A percentile compares a stretch with the other conserved stretches of the same genome.
Conservation (phyloP, 2,113 vertebrate genomes). For the Lipophrys pholis region DNA sequence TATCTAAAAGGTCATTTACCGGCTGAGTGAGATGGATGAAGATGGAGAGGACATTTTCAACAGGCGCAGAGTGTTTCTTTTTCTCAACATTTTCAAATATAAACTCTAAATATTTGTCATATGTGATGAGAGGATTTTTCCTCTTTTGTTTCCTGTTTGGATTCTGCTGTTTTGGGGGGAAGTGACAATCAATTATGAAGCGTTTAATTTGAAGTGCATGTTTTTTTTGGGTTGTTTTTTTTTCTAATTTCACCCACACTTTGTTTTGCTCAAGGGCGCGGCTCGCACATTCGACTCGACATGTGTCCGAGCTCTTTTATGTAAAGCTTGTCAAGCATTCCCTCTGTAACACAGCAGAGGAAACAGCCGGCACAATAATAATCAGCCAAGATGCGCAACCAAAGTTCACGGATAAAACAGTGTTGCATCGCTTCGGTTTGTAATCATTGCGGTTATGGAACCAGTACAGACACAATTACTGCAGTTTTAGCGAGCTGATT, state of each 20-base stretch:
- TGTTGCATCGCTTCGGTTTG: too few species aligned
- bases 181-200: conserved; percentile 24
- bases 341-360: too few species aligned
- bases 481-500: too few species aligned
- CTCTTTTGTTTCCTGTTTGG: conserved; percentile 6
- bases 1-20: neutral
- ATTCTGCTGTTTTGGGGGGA: conserved; percentile 24
- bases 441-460: too few species aligned
- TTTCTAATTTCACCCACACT: conserved; percentile 28
- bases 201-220: conserved; percentile 9
- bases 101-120: conserved; percentile 25
- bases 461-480: too few species aligned
- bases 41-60: neutral
- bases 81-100: neutral
- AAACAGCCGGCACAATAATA: too few species aligned
- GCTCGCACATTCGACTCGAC: conserved; percentile 20
- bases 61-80: conserved; percentile 8
- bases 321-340: neutral
- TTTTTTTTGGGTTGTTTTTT: too few species aligned
- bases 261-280: conserved; percentile 19
- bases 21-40: neutral
- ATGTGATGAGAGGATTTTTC: conserved; percentile 20
- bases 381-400: too few species aligned
- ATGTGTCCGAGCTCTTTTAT: neutral
- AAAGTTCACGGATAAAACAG: too few species aligned